Percentiles rank a stretch among this genome's conserved stretches.
Conservation (phyloP, 37 sponge, comb jelly and placozoan genomes). For the Dysidea cf. avara region DNA sequence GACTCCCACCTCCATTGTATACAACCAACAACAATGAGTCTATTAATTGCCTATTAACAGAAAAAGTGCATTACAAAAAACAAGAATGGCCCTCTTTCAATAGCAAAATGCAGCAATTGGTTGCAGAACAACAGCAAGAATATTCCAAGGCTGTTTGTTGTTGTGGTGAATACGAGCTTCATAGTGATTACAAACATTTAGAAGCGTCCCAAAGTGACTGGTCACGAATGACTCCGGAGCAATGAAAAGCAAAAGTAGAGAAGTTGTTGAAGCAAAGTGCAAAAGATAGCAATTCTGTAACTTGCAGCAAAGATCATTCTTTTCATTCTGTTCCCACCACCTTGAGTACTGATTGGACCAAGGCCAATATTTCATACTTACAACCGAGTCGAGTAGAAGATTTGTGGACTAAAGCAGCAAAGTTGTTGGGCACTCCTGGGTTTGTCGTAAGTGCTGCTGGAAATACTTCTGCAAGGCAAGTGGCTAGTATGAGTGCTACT, state of each 20-base stretch:
- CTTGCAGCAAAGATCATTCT: not conserved
- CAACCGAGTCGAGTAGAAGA: not conserved
- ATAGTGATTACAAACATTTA: not conserved
- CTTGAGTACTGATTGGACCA: not conserved
- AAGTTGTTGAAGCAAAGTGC: not conserved
- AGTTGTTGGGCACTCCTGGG: not conserved
- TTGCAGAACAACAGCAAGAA: not conserved
- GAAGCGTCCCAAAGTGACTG: not conserved
- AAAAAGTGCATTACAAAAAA: not conserved
- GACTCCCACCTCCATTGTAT: not conserved
- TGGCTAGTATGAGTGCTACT: not conserved
- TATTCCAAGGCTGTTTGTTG: conserved; percentile 1
- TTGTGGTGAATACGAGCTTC: conserved; percentile 1
- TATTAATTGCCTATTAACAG: not conserved
- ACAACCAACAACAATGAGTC: conserved; percentile 3
- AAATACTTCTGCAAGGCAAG: not conserved
- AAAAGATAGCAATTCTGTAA: too few relatives aligned
- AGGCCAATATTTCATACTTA: not conserved
- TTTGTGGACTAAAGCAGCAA: not conserved
- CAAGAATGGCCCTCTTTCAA: not conserved
- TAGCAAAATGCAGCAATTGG: not conserved
- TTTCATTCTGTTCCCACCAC: not conserved
- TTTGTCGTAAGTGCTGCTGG: conserved; percentile 4
- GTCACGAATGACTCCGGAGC: not conserved
- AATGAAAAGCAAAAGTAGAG: not conserved